Base-by-base conservation (phyloP, 2,113 vertebrate species). In the Zosterops lateralis region DNA sequence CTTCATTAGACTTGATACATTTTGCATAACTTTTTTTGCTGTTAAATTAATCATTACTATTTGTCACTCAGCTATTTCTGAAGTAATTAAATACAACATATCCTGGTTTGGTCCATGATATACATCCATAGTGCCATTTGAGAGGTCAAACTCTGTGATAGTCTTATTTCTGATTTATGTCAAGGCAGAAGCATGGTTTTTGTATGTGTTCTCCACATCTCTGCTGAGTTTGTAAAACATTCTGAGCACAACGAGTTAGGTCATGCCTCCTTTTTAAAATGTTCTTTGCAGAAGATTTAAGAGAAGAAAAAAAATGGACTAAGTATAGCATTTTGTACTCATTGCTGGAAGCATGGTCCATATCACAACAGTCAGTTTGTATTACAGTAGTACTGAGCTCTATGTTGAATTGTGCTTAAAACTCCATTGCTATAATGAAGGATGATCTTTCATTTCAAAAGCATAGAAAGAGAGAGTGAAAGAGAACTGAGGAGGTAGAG, bases 1-100 rank as follows among this genome's bases (percentile, higher is more conserved):
- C 81, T 82, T 96, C 79, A 71, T 91, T 95, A 89, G 19, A 12
- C 95, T 96, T 96, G 82, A 89, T 96, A 91, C 29, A 51, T 89
- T 93, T 87, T 74, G 24, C 29, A 40, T 92, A 80, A 82, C 44
- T 65, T 61, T 61, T 80, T 70, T 75, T 79, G 16, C 66, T 90
- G 34, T 86, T 90, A 85, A 90, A 88, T 93, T 72, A 87, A 89
- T 62, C 51, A 66, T 88, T 77, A 34, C 64, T 93, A 50, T 95
- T 92, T 85, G 50, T 85, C 57, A 83, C 22, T 90, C 51, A 83
- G 64, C 25, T 84, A 82, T 95, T 96, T 91, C 68, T 93, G 83
- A 51, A 44, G 62, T 75, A 81, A 81, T 88, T 92, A 96, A 95
- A 93, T 94, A 94, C 91, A 81, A 51, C 66, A 88, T 74, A 87